Evolutionary conservation across 2,797 vertebrate species (phyloP), one percentile per base, ranked within the genome.

Genomic region (Todus mexicanus): DNA sequence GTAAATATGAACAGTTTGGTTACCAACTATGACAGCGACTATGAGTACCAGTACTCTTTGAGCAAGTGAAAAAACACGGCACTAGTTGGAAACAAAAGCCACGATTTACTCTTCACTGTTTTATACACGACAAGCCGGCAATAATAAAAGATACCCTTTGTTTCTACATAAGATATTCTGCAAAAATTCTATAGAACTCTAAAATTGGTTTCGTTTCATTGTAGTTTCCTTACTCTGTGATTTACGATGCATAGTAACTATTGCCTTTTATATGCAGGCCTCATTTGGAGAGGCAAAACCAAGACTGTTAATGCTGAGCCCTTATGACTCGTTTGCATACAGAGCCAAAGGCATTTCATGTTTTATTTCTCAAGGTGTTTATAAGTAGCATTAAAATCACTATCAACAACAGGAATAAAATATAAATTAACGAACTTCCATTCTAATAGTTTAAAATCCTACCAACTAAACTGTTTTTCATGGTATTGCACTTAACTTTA

Each of bases 401-500:
- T 64, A 53, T 59, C 38, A 83, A 63, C 50, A 77, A 74, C 12
- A 87, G 29, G 31, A 94, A 66, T 57, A 91, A 80, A 72, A n/a
- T 23, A 61, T 3, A 86, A 80, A 70, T 63, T 70, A 70, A 48
- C 15, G 23, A 80, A 27, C 60, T 80, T 93, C 31, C 9, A 4
- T 85, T 92, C 56, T 85, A 77, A 63, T 14, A 29, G 75, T 48
- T 87, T 91, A 40, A 73, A 78, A 92, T 37, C 64, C 43, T 47
- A 84, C 42, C n/a, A 79, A 79, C 26, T 59, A 17, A 37, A 27
- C 75, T 35, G 23, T 17, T 89, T 76, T 87, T 83, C 74, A 63
- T 12, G 81, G 38, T 91, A 94, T 84, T 96, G 93, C 84, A 93
- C 87, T 92, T 88, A 42, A 90, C 25, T 54, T 69, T 35, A 87